phyloP scores from a whole-genome alignment of 2,797 vertebrate genomes.

The Clarias laeviceps region DNA sequence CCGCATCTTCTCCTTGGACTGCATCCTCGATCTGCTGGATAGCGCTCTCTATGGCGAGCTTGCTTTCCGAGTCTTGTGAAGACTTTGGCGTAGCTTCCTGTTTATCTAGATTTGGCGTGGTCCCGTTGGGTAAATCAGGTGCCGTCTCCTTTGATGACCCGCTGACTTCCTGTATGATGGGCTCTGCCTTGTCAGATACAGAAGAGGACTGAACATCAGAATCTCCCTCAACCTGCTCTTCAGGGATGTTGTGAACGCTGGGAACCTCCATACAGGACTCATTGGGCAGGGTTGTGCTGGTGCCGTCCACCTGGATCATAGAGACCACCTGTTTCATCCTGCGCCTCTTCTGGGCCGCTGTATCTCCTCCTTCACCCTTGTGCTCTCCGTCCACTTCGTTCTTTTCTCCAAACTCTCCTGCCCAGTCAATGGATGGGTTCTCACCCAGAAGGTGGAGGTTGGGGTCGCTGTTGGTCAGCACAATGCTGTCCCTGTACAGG shows the following conservation, averaged over 20 bases:
- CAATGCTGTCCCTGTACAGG: conserved; percentile 93
- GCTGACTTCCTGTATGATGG: conserved; percentile 59
- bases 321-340: conserved; percentile 91
- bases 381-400: conserved; percentile 49
- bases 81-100: conserved; percentile 29
- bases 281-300: conserved; percentile 46
- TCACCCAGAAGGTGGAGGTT: conserved; percentile 88
- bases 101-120: conserved; percentile 49
- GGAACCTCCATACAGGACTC: conserved; percentile 70
- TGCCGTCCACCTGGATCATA: conserved; percentile 81
- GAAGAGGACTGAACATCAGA: conserved; percentile 37
- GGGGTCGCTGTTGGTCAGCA: conserved; percentile 91
- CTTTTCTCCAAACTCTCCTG: conserved; percentile 68
- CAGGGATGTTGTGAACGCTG: conserved; percentile 62
- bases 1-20: conserved; percentile 54
- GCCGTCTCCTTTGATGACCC: conserved; percentile 9
- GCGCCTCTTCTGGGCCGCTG: conserved; percentile 69
- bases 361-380: conserved; percentile 37
- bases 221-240: conserved; percentile 8
- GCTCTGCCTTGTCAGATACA: conserved; percentile 54
- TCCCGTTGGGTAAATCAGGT: conserved; percentile 67
- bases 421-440: conserved; percentile 85
- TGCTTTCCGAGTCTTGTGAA: conserved; percentile 37
- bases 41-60: conserved; percentile 45
- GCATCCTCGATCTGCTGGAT: conserved; percentile 48